Evolutionary conservation across 2,888 invertebrate species (phyloP).

Genomic region (Hypercompe scribonia): DNA sequence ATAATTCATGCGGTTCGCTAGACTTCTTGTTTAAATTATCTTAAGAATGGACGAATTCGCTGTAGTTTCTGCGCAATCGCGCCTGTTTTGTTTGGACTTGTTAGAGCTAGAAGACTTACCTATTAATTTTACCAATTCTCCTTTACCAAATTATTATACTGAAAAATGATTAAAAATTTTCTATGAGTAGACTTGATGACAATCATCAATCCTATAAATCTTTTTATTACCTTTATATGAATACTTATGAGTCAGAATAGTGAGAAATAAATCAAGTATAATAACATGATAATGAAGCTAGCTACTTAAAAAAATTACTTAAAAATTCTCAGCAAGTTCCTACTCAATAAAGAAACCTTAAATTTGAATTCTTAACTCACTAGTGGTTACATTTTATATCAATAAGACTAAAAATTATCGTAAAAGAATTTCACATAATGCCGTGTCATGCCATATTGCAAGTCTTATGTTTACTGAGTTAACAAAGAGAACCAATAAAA

Average conservation of each 20-base stretch:
- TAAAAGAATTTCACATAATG: neutral
- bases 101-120: neutral
- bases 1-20: slow-evolving; percentile 40
- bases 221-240: neutral
- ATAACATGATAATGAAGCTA: neutral
- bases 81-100: neutral
- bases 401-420: neutral
- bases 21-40: slow-evolving; percentile 11
- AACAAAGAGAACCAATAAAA: neutral
- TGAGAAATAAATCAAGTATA: neutral
- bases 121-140: neutral
- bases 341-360: neutral
- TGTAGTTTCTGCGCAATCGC: neutral
- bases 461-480: neutral
- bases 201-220: neutral
- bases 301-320: neutral
- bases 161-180: neutral
- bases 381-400: neutral
- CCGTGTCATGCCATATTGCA: neutral
- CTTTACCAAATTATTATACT: neutral
- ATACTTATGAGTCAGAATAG: neutral
- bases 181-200: neutral
- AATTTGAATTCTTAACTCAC: neutral
- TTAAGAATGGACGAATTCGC: neutral
- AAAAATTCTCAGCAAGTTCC: neutral